Evolutionary conservation across 2,797 vertebrate species (phyloP), one percentile per base, ranked within the genome.

Genomic region (Lophius americanus): DNA sequence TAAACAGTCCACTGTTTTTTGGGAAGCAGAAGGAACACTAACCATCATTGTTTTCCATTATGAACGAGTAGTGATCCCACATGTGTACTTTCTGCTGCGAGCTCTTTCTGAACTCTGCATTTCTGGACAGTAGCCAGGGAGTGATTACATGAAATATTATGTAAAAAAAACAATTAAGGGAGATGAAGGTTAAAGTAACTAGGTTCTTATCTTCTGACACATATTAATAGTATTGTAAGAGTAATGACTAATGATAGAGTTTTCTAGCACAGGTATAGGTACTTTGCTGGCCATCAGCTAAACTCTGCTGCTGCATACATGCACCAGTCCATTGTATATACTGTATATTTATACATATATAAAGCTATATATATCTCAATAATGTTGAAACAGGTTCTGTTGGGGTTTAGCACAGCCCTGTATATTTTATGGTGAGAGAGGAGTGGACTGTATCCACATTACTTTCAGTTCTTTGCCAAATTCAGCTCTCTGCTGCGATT

Each of bases 41-140:
- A 51, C 77, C 69, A 60, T 59, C 85, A 90, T 93, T 93, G 92
- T 93, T 82, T 85, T 59, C 64, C 47, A 56, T 75, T 73, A 90
- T 90, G 89, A 91, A 91, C 81, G 75, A 85, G 74, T 67, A 57
- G 62, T 82, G 82, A 77, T 78, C 81, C 86, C 75, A 71, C 54
- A 74, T 82, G 75, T 82, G 80, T 77, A 76, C 77, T 75, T 70
- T 78, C 76, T 55, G 68, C 68, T 74, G 81, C 58, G 75, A 61
- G 80, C 76, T 67, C 75, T 80, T 72, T 89, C 68, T 81, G 72
- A 88, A 76, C 71, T 79, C 64, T 2, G 12, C 70, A 61, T 72
- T 59, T 53, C 68, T 66, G 60, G 60, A 48, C 35, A 53, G 55
- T 43, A 36, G 63, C 75, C 36, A 60, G 41, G 35, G 56, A 69